These are phyloP conservation scores for Temnopleurus reevesii DNA, from an alignment of 53 echinoderm and acorn worm species.

Conservation along the genomic window DNA sequence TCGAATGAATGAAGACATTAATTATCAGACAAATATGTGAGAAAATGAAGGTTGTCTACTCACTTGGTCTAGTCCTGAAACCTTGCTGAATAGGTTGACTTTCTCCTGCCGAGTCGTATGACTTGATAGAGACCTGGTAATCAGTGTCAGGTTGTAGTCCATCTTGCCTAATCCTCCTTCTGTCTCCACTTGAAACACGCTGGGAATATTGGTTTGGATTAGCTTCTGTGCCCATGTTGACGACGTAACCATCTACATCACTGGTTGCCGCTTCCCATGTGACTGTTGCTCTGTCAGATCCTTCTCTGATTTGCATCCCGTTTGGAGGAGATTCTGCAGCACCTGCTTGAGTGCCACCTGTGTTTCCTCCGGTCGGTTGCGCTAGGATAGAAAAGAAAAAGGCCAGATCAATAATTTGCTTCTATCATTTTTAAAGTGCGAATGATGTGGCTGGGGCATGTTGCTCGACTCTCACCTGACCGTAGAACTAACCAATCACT, in stretches of 20 bases:
- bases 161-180: background rate
- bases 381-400: too few relatives aligned
- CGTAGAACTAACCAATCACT: too few relatives aligned
- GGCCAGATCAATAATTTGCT: too few relatives aligned
- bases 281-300: conserved; percentile 2
- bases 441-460: too few relatives aligned
- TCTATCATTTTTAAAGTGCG: too few relatives aligned
- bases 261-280: background rate
- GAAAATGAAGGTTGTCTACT: background rate
- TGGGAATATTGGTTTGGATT: conserved; percentile 20
- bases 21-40: too few relatives aligned
- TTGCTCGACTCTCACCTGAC: too few relatives aligned
- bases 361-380: too few relatives aligned
- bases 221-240: background rate
- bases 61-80: conserved; percentile 29
- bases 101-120: conserved; percentile 5
- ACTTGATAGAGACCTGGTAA: conserved; percentile 32
- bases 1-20: too few relatives aligned
- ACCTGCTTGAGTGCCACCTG: background rate
- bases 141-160: conserved; percentile 27
- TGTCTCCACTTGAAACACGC: conserved; percentile 6
- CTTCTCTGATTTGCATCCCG: conserved; percentile 36
- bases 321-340: conserved; percentile 9
- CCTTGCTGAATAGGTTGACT: conserved; percentile 46
- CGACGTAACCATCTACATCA: conserved; percentile 29